Evolutionary conservation across 2,797 vertebrate species (phyloP), one percentile per base, ranked within the genome.

Genomic region (Melanitta fusca): DNA sequence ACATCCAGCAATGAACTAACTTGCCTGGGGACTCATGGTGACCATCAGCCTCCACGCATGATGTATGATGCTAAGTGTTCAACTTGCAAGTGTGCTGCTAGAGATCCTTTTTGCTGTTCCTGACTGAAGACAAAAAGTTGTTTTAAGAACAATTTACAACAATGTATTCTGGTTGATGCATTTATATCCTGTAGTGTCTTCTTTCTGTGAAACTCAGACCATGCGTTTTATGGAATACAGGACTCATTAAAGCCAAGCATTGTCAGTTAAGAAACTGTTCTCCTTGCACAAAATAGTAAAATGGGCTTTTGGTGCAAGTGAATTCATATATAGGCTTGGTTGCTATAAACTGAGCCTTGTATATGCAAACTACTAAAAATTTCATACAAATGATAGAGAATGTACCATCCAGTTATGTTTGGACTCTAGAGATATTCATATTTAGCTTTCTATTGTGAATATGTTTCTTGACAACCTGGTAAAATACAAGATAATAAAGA

Each of bases 381-480:
- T 89, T 91, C 71, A 45, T 82, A 64, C 64, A 86, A 77, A 70
- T 79, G 47, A 36, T 53, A 77, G 60, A 19, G 53, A 68, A 66
- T 87, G 68, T 69, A 68, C 38, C 7, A 88, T 57, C 62, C 43
- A 88, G 73, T 34, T 60, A 38, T 82, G 25, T 96, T 88, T 96
- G 88, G 81, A 89, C 69, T 88, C 47, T 12, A 82, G 32, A 85
- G 80, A 39, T 45, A 30, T 82, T 91, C 5, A 6, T 77, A 57
- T 89, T 92, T 85, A 91, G 47, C 27, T 13, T 91, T 92, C 25
- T 68, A 19, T 70, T 89, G 74, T 80, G 60, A 91, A 82, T 87
- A 78, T 93, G 64, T 77, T 95, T 60, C 39, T 77, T 96, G 88
- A 94, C 93, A 95, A 80, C n/a, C 20, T 57, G 61, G 36, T 82